Percentiles rank a stretch among this genome's conserved stretches.
These are phyloP conservation scores for Harlomillsia oculata DNA, from an alignment of 1,140 invertebrate species.

Conservation along the genomic window DNA sequence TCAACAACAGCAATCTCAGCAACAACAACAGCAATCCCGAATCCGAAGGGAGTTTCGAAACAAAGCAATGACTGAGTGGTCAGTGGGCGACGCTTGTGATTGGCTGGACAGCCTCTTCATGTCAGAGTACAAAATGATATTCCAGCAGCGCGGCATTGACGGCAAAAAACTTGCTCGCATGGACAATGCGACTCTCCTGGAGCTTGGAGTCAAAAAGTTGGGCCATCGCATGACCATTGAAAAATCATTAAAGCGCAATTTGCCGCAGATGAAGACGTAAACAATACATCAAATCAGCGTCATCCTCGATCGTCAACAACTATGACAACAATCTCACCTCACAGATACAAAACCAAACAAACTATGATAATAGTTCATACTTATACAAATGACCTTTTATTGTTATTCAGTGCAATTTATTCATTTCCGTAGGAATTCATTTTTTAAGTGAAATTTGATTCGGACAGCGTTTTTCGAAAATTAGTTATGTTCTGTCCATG, in stretches of 20 bases:
- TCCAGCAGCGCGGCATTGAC: conserved; percentile 42
- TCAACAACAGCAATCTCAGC: conserved; percentile 42
- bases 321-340: no score
- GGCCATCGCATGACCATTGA: conserved; percentile 50
- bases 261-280: conserved; percentile 32
- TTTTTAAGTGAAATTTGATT: not conserved
- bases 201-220: conserved; percentile 47
- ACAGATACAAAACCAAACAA: no score
- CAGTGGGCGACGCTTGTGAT: conserved; percentile 44
- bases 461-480: not conserved
- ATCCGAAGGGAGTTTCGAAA: conserved; percentile 38
- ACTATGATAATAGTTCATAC: not conserved
- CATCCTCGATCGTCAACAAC: not conserved
- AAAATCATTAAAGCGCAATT: conserved; percentile 40
- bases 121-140: conserved; percentile 45
- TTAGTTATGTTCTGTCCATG: no score
- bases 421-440: no score
- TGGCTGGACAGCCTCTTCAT: conserved; percentile 47
- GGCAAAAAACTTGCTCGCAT: conserved; percentile 44
- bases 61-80: conserved; percentile 45
- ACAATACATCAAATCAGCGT: not conserved
- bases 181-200: conserved; percentile 45
- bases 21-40: conserved; percentile 27
- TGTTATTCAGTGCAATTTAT: no score
- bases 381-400: no score